Conservation (phyloP, 2,797 vertebrate genomes). For the Pteronotus mesoamericanus region DNA sequence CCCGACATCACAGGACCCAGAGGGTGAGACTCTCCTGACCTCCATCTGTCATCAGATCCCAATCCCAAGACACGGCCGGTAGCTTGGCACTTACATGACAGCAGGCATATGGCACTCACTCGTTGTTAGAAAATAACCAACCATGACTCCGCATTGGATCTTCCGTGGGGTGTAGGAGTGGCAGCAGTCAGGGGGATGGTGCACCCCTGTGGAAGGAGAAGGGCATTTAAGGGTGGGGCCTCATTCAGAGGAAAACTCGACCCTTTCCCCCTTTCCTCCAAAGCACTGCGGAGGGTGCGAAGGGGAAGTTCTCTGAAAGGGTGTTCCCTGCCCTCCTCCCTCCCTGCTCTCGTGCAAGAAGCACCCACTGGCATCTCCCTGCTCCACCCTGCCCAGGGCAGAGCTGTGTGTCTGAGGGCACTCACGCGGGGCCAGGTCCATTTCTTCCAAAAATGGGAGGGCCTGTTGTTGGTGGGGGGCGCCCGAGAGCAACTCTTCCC, state of each 20-base stretch:
- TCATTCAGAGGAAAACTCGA: not conserved
- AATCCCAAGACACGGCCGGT: no score
- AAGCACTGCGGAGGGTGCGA: not conserved
- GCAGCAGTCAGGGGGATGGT: not conserved
- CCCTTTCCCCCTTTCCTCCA: not conserved
- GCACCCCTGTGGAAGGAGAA: not conserved
- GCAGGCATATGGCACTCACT: not conserved
- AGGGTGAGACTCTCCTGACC: not conserved
- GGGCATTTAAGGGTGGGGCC: not conserved
- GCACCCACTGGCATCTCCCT: not conserved
- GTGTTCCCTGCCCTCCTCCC: not conserved
- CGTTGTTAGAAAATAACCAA: not conserved
- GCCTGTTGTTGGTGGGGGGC: not conserved
- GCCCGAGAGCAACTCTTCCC: not conserved
- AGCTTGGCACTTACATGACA: constrained; percentile 61
- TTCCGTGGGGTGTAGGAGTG: accelerated
- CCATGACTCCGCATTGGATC: not conserved
- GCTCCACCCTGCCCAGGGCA: not conserved
- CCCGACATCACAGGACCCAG: not conserved
- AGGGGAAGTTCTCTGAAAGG: not conserved
- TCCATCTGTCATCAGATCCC: no score
- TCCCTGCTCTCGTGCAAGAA: no score
- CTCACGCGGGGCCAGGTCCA: not conserved
- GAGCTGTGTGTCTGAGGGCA: not conserved
- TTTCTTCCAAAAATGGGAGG: not conserved